phyloP scores from a whole-genome alignment of 1,140 invertebrate genomes.

The Diploscapter pachys region DNA sequence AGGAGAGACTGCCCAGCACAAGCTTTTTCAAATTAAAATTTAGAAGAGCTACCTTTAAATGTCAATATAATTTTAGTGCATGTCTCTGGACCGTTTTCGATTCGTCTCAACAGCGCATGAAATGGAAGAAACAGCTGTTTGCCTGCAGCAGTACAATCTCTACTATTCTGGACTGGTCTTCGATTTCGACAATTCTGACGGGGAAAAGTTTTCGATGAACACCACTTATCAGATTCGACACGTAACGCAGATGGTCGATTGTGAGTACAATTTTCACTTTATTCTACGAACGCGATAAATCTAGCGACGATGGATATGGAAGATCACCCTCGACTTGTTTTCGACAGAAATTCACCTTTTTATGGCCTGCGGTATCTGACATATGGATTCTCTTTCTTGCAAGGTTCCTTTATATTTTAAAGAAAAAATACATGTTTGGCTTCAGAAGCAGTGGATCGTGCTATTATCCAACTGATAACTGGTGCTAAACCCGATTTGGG shows the following conservation, averaged over 20 bases:
- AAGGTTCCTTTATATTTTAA: slow-evolving; percentile 60
- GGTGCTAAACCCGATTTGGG: slow-evolving; percentile 42
- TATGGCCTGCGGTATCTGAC: too few species aligned
- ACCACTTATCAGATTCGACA: too few species aligned
- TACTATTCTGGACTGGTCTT: too few species aligned
- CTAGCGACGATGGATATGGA: slow-evolving; percentile 30
- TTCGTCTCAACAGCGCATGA: slow-evolving; percentile 47
- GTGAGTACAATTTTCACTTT: too few species aligned
- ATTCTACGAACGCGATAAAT: slow-evolving; percentile 59
- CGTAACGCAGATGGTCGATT: too few species aligned
- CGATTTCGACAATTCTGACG: too few species aligned
- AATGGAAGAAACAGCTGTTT: too few species aligned
- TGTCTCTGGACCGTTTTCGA: slow-evolving; percentile 20
- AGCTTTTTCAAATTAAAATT: slow-evolving; percentile 44
- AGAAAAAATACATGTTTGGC: not conserved
- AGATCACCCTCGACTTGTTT: too few species aligned
- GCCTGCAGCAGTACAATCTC: too few species aligned
- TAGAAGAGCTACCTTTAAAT: slow-evolving; percentile 45
- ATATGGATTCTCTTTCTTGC: too few species aligned
- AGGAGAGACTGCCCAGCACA: not conserved
- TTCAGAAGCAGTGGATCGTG: slow-evolving; percentile 62
- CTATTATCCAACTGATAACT: slow-evolving; percentile 59
- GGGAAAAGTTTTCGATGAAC: too few species aligned
- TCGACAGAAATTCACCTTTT: too few species aligned
- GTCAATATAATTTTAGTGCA: slow-evolving; percentile 44